A percentile compares a stretch with the other conserved stretches of the same genome.
These are phyloP conservation scores for Bombus ignitus DNA, from an alignment of 1,140 invertebrate genomes.

Conservation along the genomic window DNA sequence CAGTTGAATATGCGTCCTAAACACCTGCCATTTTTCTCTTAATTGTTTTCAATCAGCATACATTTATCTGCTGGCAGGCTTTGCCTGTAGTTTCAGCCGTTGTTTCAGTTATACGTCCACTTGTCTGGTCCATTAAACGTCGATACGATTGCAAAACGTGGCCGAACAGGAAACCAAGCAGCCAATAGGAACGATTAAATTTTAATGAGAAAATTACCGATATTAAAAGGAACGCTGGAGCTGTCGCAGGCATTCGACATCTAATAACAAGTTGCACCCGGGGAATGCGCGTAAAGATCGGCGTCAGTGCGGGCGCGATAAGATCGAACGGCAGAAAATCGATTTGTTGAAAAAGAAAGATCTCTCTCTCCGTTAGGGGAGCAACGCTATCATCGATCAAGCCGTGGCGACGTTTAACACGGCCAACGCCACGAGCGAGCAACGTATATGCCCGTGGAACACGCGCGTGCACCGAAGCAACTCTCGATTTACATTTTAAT, in stretches of 20 bases:
- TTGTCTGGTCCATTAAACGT: background rate
- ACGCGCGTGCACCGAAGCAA: constrained; percentile 50
- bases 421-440: constrained; percentile 25
- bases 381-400: constrained; percentile 59
- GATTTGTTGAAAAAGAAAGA: constrained; percentile 47
- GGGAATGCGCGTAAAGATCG: constrained; percentile 38
- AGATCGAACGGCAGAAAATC: constrained; percentile 48
- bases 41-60: constrained; percentile 16
- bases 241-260: constrained; percentile 4
- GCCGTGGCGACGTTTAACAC: constrained; percentile 25
- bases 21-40: constrained; percentile 1
- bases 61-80: background rate
- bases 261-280: constrained; percentile 13
- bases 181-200: constrained; percentile 11
- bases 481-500: constrained; percentile 79
- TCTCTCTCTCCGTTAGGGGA: constrained; percentile 12
- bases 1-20: background rate
- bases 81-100: background rate
- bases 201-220: constrained; percentile 31
- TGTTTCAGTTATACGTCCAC: background rate
- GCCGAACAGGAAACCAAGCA: constrained; percentile 10
- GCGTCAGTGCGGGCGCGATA: constrained; percentile 14
- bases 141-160: background rate
- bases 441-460: constrained; percentile 7
- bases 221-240: background rate